Base-by-base conservation (phyloP, 2,113 vertebrate species). In the Gnathonemus longibarbis region DNA sequence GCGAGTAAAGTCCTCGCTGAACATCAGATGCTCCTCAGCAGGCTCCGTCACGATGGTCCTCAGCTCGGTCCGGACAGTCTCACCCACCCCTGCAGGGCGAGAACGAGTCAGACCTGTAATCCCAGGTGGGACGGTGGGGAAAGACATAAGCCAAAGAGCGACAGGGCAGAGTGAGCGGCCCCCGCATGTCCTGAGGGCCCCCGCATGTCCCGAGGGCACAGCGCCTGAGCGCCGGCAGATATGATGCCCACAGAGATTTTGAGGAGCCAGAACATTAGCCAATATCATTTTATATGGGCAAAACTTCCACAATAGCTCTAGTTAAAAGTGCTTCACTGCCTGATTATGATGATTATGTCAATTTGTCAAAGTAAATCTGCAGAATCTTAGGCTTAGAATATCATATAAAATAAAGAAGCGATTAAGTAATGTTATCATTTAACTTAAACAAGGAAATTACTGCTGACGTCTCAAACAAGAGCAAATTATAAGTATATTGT, bases 41-140 rank as follows among this genome's bases (percentile, higher is more conserved):
- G 97, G 97, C 48, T 96, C 93, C 0, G 97, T 96, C 21, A 96
- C 97, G 3, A 97, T 94, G 90, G 90, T 93, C 91, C 90, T 96
- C 93, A 98, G 92, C 91, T 97, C 96, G 0, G 89, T 91, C 56
- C 88, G 95, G 89, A 97, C 94, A 1, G 96, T 95, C 1, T 94
- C 95, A 84, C 95, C 93, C 31, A 98, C 94, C 88, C 96, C 97
- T 98, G 91, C 21, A 45, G 1, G 56, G 80, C 50, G 84, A 58
- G 45, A 56, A 10, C 21, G 11, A 48, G 45, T 19, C 24, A 48
- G 17, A 46, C 10, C 7, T 21, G 19, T 10, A 8, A 35, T 77
- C 10, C 17, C 74, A 42, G 31, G 31, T 19, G 31, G 31, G 70
- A 15, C 70, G 15, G 62, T 27, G 62, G n/a, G 62, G 62, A 66